Evolutionary conservation across 2,888 invertebrate species (phyloP).

Genomic region (Cephus runcator): DNA sequence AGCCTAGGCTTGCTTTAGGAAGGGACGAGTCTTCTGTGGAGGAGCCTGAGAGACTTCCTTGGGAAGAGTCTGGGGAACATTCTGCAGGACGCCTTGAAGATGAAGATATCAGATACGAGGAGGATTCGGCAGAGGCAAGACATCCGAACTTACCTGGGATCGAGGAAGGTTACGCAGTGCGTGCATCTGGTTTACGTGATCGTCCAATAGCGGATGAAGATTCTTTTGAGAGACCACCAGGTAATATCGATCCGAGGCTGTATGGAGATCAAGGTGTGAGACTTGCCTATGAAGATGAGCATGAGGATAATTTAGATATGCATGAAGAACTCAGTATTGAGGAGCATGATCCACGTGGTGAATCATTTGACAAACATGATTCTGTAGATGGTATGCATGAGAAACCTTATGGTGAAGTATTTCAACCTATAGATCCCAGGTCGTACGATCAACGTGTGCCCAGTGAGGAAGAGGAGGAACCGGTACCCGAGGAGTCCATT

Average conservation of each 20-base stretch:
- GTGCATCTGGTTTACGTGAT: not conserved
- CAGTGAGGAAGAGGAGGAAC: conserved; percentile 40
- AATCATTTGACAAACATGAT: conserved; percentile 10
- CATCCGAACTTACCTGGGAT: not conserved
- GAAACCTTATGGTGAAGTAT: conserved; percentile 28
- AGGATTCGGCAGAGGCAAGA: not conserved
- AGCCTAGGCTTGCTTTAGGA: conserved; percentile 50
- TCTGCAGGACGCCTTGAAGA: not conserved
- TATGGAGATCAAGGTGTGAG: conserved; percentile 39
- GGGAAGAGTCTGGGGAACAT: conserved; percentile 35
- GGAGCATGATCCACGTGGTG: not conserved
- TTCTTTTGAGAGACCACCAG: conserved; percentile 35
- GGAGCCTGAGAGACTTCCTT: conserved; percentile 25
- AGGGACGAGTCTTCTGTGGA: conserved; percentile 40
- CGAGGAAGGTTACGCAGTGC: not conserved
- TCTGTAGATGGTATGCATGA: not conserved
- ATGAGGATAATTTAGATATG: conserved; percentile 3
- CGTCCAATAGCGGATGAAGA: conserved; percentile 28
- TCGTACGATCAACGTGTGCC: conserved; percentile 27
- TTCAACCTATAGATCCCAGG: conserved; percentile 48
- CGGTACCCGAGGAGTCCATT: conserved; percentile 45
- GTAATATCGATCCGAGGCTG: conserved; percentile 44
- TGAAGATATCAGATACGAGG: not conserved
- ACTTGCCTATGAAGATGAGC: conserved; percentile 9
- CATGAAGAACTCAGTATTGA: conserved; percentile 11